Evolutionary conservation across 1,140 invertebrate species (phyloP).

Genomic region (Orchesella cincta): DNA sequence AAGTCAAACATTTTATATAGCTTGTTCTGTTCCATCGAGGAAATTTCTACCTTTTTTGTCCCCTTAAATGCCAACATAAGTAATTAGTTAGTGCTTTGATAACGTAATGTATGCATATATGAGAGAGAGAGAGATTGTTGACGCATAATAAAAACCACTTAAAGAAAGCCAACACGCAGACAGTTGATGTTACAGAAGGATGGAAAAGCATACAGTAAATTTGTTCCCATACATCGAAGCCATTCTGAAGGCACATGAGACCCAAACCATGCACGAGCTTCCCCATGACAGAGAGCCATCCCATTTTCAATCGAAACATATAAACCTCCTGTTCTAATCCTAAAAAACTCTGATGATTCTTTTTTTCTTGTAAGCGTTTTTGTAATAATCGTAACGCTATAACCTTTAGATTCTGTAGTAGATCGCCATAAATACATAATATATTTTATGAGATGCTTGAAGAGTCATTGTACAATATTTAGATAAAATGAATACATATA

Average conservation of each 20-base stretch:
- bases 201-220: slow-evolving; percentile 23
- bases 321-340: background rate
- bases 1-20: too few relatives aligned
- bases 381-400: background rate
- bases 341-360: slow-evolving; percentile 20
- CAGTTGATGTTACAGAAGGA: too few relatives aligned
- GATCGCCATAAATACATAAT: slow-evolving; percentile 19
- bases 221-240: slow-evolving; percentile 29
- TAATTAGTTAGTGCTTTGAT: too few relatives aligned
- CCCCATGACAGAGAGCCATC: slow-evolving; percentile 5
- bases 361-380: slow-evolving; percentile 30
- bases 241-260: slow-evolving; percentile 27
- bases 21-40: too few relatives aligned
- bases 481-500: background rate
- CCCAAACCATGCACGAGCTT: slow-evolving; percentile 13
- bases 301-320: background rate
- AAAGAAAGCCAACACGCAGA: too few relatives aligned
- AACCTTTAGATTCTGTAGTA: too few relatives aligned
- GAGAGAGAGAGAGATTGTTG: too few relatives aligned
- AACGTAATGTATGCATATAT: too few relatives aligned
- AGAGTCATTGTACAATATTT: too few relatives aligned
- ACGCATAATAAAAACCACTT: too few relatives aligned
- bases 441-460: background rate
- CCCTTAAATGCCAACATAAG: too few relatives aligned
- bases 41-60: too few relatives aligned